Percentiles rank a stretch among this genome's conserved stretches.
Evolutionary conservation across 1,140 invertebrate genomes (phyloP).

Genomic region (Drosophila miranda): DNA sequence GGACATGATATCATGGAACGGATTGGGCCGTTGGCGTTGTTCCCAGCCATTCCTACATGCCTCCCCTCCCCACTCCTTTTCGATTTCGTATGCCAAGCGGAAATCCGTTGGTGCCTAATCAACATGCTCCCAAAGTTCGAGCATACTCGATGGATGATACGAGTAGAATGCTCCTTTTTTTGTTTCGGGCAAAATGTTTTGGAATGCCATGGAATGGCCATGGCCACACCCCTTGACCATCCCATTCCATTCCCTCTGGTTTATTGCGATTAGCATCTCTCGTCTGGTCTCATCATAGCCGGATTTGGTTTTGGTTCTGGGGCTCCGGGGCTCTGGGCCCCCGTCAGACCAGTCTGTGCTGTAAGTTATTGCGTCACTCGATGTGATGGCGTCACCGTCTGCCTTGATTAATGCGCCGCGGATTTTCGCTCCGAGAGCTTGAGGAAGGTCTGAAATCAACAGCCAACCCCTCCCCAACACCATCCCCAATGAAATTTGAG

Average conservation of each 20-base stretch:
- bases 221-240: no score
- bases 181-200: conserved; percentile 8
- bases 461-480: neutral
- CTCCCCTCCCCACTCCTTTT: no score
- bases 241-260: neutral
- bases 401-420: conserved; percentile 22
- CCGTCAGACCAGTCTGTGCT: conserved; percentile 5
- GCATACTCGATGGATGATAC: no score
- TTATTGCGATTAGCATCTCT: conserved; percentile 22
- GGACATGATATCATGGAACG: conserved; percentile 25
- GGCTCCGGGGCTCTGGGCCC: no score
- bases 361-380: conserved; percentile 60
- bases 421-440: conserved; percentile 4
- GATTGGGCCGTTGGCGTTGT: no score
- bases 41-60: no score
- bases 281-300: conserved; percentile 5
- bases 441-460: conserved; percentile 15
- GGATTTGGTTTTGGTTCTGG: no score
- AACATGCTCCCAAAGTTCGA: conserved; percentile 26
- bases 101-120: conserved; percentile 57
- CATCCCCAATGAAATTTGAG: neutral
- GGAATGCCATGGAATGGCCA: no score
- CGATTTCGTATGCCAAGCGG: conserved; percentile 18
- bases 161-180: neutral
- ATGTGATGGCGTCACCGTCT: conserved; percentile 56